A percentile compares a stretch with the other conserved stretches of the same genome.
These are phyloP conservation scores for Hepsetus odoe DNA, from an alignment of 2,113 vertebrate genomes.

Conservation along the genomic window DNA sequence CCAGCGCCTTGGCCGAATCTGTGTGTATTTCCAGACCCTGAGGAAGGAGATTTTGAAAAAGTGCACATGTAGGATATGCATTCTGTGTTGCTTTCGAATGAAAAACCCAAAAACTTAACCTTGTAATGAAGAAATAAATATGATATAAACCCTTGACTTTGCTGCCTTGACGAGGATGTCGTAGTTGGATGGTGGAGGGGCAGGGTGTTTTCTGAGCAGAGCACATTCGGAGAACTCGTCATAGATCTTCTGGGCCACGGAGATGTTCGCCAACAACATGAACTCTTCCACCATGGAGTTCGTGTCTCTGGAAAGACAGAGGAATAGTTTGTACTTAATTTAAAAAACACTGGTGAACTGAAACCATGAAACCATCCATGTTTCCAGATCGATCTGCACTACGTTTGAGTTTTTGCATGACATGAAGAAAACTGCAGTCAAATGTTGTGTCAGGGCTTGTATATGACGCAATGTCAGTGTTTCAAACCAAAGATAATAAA, in stretches of 20 bases:
- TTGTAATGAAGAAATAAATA: background rate
- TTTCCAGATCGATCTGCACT: too few relatives aligned
- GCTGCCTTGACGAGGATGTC: slow-evolving; percentile 92
- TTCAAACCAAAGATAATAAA: too few relatives aligned
- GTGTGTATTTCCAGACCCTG: slow-evolving; percentile 86
- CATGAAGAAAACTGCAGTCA: too few relatives aligned
- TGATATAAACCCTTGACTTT: slow-evolving; percentile 82
- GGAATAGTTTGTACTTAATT: background rate
- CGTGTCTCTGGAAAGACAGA: slow-evolving; percentile 82
- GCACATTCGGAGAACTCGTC: slow-evolving; percentile 96
- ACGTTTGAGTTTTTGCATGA: too few relatives aligned
- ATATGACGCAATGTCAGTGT: too few relatives aligned
- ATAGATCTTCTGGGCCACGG: slow-evolving; percentile 95
- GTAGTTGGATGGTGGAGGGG: slow-evolving; percentile 94
- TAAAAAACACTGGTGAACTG: too few relatives aligned
- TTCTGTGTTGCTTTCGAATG: background rate
- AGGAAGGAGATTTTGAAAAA: background rate
- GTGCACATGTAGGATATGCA: background rate
- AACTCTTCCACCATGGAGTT: slow-evolving; percentile 99
- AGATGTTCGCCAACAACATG: slow-evolving; percentile 97
- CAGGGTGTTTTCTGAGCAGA: slow-evolving; percentile 92
- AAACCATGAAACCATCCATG: too few relatives aligned
- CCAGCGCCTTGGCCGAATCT: slow-evolving; percentile 93
- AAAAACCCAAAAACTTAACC: too few relatives aligned
- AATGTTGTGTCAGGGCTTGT: too few relatives aligned